These are phyloP conservation scores for Passer domesticus DNA, from an alignment of 2,113 vertebrate species.

Conservation along the genomic window DNA sequence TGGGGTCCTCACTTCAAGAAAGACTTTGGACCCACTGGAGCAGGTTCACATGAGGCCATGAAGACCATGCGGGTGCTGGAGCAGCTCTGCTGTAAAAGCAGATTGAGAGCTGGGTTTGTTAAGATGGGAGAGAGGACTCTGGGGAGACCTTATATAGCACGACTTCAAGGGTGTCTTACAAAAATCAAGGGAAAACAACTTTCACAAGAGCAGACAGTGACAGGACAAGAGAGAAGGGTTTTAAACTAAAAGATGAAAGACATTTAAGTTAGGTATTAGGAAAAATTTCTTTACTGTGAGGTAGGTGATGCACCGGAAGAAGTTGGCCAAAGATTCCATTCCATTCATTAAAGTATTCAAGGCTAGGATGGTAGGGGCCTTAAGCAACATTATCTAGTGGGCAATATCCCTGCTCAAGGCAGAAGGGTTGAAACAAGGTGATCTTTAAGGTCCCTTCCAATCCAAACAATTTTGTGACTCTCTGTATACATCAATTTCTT, in stretches of 20 bases:
- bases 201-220: not conserved
- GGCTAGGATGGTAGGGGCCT: not conserved
- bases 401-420: not conserved
- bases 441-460: not conserved
- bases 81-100: not conserved
- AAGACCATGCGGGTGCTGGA: not conserved
- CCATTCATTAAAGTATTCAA: not conserved
- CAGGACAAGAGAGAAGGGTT: not conserved
- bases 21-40: not conserved
- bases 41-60: not conserved
- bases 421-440: not conserved
- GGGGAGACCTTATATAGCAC: not conserved
- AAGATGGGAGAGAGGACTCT: not conserved
- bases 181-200: not conserved
- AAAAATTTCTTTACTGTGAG: not conserved
- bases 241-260: not conserved
- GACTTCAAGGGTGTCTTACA: not conserved
- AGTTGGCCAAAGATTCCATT: not conserved
- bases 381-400: not conserved
- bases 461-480: not conserved
- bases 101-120: not conserved
- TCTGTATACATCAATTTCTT: not conserved
- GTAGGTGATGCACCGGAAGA: not conserved
- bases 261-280: not conserved
- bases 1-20: not conserved